Percentiles rank a stretch among this genome's conserved stretches.
Conservation (phyloP, 2,797 vertebrate genomes). For the Aselliscus stoliczkanus region DNA sequence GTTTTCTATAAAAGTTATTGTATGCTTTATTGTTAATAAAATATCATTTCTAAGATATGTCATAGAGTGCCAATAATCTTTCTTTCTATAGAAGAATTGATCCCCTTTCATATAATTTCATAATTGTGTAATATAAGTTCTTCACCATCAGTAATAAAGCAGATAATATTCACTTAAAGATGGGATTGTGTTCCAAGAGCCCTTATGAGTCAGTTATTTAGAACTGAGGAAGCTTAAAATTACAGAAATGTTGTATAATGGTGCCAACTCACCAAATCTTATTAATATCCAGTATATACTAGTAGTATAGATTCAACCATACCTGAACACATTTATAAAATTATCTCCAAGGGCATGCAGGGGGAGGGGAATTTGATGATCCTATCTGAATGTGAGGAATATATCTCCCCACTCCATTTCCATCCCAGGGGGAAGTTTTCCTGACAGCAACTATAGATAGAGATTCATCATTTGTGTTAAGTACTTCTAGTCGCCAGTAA, state of each 20-base stretch:
- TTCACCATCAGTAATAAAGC: neutral
- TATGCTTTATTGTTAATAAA: neutral
- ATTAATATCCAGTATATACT: neutral
- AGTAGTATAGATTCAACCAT: neutral
- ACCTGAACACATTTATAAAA: neutral
- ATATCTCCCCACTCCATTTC: neutral
- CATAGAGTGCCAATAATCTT: neutral
- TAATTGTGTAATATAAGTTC: neutral
- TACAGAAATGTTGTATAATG: neutral
- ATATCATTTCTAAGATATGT: neutral
- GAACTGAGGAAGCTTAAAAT: neutral
- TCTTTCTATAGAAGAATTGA: neutral
- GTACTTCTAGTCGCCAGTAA: neutral
- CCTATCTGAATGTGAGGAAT: neutral
- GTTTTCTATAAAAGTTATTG: neutral
- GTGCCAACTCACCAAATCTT: neutral
- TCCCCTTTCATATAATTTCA: neutral
- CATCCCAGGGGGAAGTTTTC: neutral
- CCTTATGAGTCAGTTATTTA: neutral
- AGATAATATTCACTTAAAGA: neutral
- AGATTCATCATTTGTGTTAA: neutral
- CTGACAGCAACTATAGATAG: neutral
- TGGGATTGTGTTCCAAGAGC: neutral
- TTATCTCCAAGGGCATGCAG: neutral
- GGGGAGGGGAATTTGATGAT: neutral